Conservation (phyloP, 1,140 invertebrate species). For the Lycorma delicatula region DNA sequence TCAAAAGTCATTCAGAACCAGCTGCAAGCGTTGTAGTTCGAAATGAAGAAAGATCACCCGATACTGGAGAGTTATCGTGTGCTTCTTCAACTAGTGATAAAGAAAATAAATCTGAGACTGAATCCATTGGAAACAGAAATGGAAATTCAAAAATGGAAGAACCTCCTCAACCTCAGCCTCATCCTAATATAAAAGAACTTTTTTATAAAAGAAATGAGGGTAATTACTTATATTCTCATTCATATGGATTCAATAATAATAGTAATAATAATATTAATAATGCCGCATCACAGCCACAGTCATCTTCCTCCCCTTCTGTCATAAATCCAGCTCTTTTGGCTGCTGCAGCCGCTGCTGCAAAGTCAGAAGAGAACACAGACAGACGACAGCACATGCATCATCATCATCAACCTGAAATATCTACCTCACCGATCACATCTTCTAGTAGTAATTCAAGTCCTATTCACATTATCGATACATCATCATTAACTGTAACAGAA, state of each 20-base stretch:
- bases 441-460: constrained; percentile 28
- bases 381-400: constrained; percentile 15
- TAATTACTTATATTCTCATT: too few species aligned
- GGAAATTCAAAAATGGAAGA: too few species aligned
- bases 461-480: constrained; percentile 24
- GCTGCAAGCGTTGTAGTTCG: constrained; percentile 26
- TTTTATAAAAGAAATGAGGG: too few species aligned
- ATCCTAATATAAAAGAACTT: constrained; percentile 22
- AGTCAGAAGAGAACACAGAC: constrained; percentile 36
- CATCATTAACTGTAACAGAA: constrained; percentile 27
- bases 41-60: constrained; percentile 31
- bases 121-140: constrained; percentile 19
- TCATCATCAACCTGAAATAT: constrained; percentile 10
- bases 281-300: background rate
- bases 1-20: constrained; percentile 73
- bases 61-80: constrained; percentile 30
- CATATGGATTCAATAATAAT: background rate
- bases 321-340: constrained; percentile 43
- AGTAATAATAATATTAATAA: background rate
- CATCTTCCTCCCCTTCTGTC: constrained; percentile 13
- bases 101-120: constrained; percentile 34
- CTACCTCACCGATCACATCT: constrained; percentile 22
- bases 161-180: constrained; percentile 11
- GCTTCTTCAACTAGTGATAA: constrained; percentile 40
- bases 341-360: constrained; percentile 37